Evolutionary conservation across 2,797 vertebrate genomes (phyloP).

Genomic region (Megaceryle alcyon): DNA sequence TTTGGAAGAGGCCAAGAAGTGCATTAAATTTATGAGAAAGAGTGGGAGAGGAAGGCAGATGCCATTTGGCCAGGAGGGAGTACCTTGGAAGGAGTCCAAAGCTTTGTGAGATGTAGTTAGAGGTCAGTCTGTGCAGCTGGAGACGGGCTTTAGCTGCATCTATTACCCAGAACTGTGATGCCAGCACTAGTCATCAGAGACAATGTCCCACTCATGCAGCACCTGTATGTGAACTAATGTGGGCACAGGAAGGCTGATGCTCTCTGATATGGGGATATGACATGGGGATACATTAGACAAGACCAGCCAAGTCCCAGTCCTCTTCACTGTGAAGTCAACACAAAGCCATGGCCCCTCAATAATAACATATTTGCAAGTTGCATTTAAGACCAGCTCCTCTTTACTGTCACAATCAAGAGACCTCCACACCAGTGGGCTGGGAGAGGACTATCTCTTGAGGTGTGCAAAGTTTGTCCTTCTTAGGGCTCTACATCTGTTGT

Average conservation of each 20-base stretch:
- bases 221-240: neutral
- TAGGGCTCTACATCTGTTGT: neutral
- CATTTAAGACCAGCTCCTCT: neutral
- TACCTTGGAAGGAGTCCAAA: neutral
- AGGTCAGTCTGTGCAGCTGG: neutral
- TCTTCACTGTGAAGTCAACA: neutral
- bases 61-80: neutral
- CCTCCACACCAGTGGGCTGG: neutral
- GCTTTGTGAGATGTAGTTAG: neutral
- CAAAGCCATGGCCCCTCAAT: neutral
- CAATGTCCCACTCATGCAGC: neutral
- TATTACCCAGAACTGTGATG: rapidly evolving
- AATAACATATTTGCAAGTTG: neutral
- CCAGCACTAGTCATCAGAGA: neutral
- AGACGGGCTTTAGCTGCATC: neutral
- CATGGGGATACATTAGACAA: neutral
- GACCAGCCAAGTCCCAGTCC: neutral
- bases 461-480: neutral
- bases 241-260: neutral
- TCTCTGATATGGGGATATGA: no score
- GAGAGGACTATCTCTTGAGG: neutral
- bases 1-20: neutral
- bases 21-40: neutral
- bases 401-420: rapidly evolving
- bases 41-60: neutral